These are phyloP conservation scores for Zapus hudsonius DNA, from an alignment of 2,113 vertebrate species.

Conservation along the genomic window DNA sequence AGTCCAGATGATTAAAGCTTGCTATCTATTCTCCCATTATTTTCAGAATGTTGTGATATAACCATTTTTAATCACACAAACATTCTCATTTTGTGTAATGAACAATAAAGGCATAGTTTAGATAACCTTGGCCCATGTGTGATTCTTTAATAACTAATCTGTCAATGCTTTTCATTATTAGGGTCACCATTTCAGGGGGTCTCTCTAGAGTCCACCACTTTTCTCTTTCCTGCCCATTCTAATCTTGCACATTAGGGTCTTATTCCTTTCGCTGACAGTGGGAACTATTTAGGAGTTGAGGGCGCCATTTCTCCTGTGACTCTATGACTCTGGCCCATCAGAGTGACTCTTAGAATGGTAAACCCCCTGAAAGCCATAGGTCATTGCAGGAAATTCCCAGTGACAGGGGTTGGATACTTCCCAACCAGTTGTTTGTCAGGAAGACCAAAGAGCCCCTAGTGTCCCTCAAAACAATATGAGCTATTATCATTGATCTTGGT, in stretches of 20 bases:
- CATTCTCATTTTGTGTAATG: background rate
- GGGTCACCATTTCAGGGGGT: background rate
- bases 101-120: background rate
- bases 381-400: too few relatives aligned
- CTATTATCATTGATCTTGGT: too few relatives aligned
- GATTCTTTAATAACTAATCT: background rate
- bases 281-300: background rate
- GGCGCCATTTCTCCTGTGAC: background rate
- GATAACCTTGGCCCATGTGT: background rate
- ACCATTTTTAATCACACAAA: constrained; percentile 25
- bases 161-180: background rate
- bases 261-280: background rate
- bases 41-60: background rate
- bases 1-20: constrained; percentile 63
- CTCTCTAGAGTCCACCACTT: background rate
- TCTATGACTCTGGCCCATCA: background rate
- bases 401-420: too few relatives aligned
- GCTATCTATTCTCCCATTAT: constrained; percentile 72
- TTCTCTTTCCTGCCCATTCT: background rate
- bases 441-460: too few relatives aligned
- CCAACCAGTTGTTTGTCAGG: too few relatives aligned
- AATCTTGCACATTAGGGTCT: background rate
- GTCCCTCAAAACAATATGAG: too few relatives aligned
- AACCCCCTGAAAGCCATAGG: background rate
- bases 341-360: background rate